These are phyloP conservation scores for Choristoneura fumiferana DNA, from an alignment of 1,140 invertebrate genomes.

Conservation along the genomic window DNA sequence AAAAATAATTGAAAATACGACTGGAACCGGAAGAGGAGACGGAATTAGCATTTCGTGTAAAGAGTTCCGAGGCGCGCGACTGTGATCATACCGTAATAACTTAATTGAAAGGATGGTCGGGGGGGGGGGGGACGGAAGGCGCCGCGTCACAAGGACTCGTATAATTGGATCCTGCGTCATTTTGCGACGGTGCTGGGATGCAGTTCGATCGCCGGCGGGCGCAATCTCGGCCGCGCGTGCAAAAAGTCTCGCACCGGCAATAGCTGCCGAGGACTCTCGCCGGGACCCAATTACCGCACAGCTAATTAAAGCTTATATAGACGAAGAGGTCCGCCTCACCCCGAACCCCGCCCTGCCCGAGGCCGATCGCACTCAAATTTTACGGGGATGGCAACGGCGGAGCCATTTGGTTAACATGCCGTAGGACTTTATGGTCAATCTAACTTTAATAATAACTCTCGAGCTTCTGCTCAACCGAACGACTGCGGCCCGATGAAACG, in stretches of 20 bases:
- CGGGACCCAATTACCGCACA: constrained; percentile 4
- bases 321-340: background rate
- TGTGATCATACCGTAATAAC: constrained; percentile 26
- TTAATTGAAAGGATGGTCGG: constrained; percentile 27
- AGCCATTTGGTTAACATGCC: background rate
- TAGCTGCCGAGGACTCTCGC: no score
- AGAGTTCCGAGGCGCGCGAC: constrained; percentile 12
- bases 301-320: constrained; percentile 2
- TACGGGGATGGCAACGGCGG: background rate
- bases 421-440: constrained; percentile 8
- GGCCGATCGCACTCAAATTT: background rate
- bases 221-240: background rate
- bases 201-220: constrained; percentile 3
- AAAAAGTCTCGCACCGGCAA: background rate
- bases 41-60: constrained; percentile 32
- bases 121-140: no score
- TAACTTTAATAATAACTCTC: constrained; percentile 4
- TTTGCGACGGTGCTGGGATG: constrained; percentile 1
- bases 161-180: constrained; percentile 11
- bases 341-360: no score
- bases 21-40: background rate
- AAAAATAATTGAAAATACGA: constrained; percentile 15
- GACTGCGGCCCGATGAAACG: background rate
- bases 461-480: background rate
- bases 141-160: constrained; percentile 13